Conservation (phyloP, 2,797 vertebrate species). For the Xenops minutus region DNA sequence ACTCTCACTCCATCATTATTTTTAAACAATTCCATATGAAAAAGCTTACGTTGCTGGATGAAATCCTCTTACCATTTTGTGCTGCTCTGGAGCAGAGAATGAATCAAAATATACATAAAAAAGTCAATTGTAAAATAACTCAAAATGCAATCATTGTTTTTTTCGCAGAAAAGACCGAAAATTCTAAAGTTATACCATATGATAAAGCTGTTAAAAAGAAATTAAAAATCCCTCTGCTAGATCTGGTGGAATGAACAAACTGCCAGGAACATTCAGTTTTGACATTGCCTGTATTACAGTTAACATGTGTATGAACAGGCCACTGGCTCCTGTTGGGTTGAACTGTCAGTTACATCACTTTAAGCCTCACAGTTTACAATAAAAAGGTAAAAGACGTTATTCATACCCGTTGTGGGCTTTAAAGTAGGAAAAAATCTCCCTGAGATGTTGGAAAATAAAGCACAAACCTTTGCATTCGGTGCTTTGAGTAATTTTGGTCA, state of each 20-base stretch:
- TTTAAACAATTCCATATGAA: constrained; percentile 66
- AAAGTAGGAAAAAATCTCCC: background rate
- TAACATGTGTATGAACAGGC: constrained; percentile 34
- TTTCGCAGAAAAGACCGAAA: background rate
- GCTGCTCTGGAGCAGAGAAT: constrained; percentile 22
- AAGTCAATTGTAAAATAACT: background rate
- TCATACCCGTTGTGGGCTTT: constrained; percentile 16
- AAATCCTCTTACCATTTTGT: constrained; percentile 28
- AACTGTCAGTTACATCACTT: constrained; percentile 66
- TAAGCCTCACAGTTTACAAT: constrained; percentile 61
- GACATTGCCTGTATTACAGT: constrained; percentile 40
- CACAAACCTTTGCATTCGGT: background rate
- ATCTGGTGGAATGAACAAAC: constrained; percentile 1
- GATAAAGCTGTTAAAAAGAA: background rate
- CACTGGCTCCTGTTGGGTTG: constrained; percentile 61
- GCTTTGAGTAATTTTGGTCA: background rate
- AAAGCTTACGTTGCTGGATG: constrained; percentile 41
- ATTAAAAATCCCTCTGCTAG: background rate
- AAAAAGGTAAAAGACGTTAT: constrained; percentile 67
- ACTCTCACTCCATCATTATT: constrained; percentile 35
- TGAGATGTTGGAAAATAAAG: constrained; percentile 24
- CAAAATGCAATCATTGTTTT: background rate
- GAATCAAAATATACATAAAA: constrained; percentile 43
- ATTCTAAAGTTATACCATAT: background rate
- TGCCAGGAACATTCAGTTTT: constrained; percentile 47